phyloP scores from a whole-genome alignment of 2,113 vertebrate genomes.

The Planiliza haematocheilus region DNA sequence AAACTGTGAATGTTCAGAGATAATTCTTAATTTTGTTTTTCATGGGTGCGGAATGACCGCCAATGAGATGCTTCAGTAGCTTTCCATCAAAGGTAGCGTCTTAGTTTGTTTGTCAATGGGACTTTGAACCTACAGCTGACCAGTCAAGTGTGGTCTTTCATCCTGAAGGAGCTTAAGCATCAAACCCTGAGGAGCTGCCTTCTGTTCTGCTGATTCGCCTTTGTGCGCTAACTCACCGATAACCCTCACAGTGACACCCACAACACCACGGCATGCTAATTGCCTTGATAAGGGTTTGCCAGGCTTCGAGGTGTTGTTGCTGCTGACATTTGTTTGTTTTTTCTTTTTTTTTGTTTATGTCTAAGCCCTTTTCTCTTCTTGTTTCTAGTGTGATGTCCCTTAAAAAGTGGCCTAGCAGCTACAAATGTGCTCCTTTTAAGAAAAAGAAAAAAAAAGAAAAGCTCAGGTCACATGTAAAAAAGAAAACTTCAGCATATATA shows the following conservation, averaged over 20 bases:
- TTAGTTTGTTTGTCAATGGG: constrained; percentile 42
- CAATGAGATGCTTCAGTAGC: neutral
- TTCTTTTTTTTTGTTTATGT: neutral
- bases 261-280: constrained; percentile 29
- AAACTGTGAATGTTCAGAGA: neutral
- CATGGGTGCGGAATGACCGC: neutral
- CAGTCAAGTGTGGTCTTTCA: constrained; percentile 56
- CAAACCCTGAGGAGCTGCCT: constrained; percentile 41
- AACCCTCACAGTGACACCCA: constrained; percentile 31
- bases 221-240: constrained; percentile 46
- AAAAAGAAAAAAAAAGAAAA: neutral
- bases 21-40: neutral
- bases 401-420: neutral
- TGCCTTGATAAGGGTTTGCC: constrained; percentile 31
- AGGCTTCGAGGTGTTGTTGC: neutral
- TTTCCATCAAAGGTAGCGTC: constrained; percentile 22
- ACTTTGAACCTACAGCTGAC: constrained; percentile 57
- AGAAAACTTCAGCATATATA: neutral
- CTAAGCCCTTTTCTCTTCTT: neutral
- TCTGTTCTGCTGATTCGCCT: constrained; percentile 27
- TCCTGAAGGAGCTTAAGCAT: constrained; percentile 50
- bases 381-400: neutral
- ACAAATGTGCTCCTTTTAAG: neutral
- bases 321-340: neutral
- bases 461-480: neutral